Evolutionary conservation across 2,888 invertebrate genomes (phyloP).

Genomic region (Epirrita christyi): DNA sequence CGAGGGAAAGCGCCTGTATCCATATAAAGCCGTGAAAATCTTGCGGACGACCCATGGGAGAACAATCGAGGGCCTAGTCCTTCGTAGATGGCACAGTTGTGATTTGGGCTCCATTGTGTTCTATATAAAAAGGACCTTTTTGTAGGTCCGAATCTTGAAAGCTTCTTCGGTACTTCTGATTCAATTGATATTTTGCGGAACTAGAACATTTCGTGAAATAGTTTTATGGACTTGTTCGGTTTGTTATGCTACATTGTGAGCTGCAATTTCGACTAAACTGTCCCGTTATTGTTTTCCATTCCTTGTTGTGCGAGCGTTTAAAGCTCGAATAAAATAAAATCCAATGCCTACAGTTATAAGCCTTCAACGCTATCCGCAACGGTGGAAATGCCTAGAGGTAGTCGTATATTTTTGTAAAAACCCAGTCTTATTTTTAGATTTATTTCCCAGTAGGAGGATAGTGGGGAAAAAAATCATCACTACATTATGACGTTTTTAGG

Average conservation of each 20-base stretch:
- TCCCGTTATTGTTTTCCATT: constrained; percentile 25
- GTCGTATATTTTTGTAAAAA: constrained; percentile 22
- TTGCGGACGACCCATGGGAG: constrained; percentile 50
- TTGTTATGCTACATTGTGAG: constrained; percentile 8
- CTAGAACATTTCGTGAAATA: not conserved
- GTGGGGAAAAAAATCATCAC: constrained; percentile 5
- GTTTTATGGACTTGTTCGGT: constrained; percentile 1
- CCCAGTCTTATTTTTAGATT: constrained; percentile 16
- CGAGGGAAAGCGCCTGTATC: constrained; percentile 43
- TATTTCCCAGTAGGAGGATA: constrained; percentile 17
- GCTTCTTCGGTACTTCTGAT: constrained; percentile 38
- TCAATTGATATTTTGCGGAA: constrained; percentile 25
- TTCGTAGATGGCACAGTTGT: constrained; percentile 52
- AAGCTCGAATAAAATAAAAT: constrained; percentile 50
- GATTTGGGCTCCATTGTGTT: constrained; percentile 57
- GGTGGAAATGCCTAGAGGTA: constrained; percentile 40
- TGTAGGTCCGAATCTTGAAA: constrained; percentile 50
- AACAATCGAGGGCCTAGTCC: constrained; percentile 52
- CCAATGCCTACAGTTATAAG: constrained; percentile 43
- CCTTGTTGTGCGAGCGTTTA: constrained; percentile 38
- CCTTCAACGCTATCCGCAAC: constrained; percentile 29
- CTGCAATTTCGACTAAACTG: constrained; percentile 12
- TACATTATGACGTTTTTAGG: no score
- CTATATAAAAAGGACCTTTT: constrained; percentile 51
- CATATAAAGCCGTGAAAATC: constrained; percentile 57